phyloP scores from a whole-genome alignment of 2,888 invertebrate species.

The Nasonovia ribisnigri region DNA sequence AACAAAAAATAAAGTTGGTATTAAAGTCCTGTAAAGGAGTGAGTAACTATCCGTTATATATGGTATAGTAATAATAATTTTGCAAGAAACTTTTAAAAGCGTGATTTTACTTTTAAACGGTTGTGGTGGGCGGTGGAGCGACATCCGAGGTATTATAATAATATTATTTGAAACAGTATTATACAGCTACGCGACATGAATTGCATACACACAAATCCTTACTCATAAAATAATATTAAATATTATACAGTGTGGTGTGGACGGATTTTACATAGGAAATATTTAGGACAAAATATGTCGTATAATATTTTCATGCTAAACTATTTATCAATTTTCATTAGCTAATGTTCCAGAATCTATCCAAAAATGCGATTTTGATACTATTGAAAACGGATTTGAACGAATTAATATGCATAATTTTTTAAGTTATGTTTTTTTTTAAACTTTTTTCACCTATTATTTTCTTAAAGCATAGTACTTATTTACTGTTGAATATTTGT shows the following conservation, averaged over 20 bases:
- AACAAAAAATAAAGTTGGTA: background rate
- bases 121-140: background rate
- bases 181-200: background rate
- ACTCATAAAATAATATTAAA: background rate
- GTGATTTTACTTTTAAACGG: background rate
- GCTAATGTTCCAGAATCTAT: background rate
- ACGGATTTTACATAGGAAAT: background rate
- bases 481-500: background rate
- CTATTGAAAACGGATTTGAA: background rate
- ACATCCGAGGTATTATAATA: background rate
- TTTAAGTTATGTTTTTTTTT: no score
- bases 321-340: background rate
- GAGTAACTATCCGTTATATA: background rate
- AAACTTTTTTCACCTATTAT: background rate
- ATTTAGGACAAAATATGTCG: background rate
- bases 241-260: background rate
- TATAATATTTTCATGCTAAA: background rate
- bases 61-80: background rate
- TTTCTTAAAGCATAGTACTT: background rate
- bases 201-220: background rate
- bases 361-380: background rate
- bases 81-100: background rate
- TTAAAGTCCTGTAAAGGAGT: background rate
- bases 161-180: background rate
- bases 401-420: background rate